Base-by-base conservation (phyloP, 2,888 invertebrate species). In the Drosophila falleni region DNA sequence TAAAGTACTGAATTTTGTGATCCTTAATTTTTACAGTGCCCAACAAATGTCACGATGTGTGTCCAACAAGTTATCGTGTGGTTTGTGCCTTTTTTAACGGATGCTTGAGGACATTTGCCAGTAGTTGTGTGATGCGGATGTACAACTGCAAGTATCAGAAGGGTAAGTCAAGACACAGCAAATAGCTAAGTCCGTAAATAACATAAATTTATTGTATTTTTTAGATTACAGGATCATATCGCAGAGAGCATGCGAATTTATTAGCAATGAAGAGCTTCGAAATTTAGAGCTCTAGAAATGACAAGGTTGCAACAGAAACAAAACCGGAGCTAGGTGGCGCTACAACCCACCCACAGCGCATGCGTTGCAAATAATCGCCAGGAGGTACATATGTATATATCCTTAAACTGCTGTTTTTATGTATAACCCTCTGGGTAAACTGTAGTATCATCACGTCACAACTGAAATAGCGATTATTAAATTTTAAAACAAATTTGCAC, bases 111-210 rank as follows among this genome's bases (percentile, higher is more conserved):
- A 83, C 77, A 5, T 86, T 86, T 63, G 74, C 84, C 35, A 86
- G 72, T 55, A 75, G 64, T 23, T 86, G 85, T 62, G 77, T 86
- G 5, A 77, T 86, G 85, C 60, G 70, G 8, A 86, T 86, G 19
- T 86, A 86, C 37, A 86, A 86, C 56, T 86, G 89, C 68, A 86
- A 86, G 35, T 86, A 86, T 35, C 64, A 87, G 54, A 79, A 77
- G 44, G 64, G 85, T 86, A 37, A 68, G 77, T 29, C 6, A 6
- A 26, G 39, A 10, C 29, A 26, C 11, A 13, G 10, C 19, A 13
- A 19, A 10, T 23, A 35, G 13, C 11, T 23, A 23, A 23, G 29
- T 37, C 10, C 15, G 10, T 8, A 16, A 10, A 16, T 5, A 13
- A 15, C 11, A 35, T 15, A 2, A 33, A 31, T 51, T 23, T 4